Conservation (phyloP, 1,140 invertebrate genomes). For the Medauroidea extradentata region DNA sequence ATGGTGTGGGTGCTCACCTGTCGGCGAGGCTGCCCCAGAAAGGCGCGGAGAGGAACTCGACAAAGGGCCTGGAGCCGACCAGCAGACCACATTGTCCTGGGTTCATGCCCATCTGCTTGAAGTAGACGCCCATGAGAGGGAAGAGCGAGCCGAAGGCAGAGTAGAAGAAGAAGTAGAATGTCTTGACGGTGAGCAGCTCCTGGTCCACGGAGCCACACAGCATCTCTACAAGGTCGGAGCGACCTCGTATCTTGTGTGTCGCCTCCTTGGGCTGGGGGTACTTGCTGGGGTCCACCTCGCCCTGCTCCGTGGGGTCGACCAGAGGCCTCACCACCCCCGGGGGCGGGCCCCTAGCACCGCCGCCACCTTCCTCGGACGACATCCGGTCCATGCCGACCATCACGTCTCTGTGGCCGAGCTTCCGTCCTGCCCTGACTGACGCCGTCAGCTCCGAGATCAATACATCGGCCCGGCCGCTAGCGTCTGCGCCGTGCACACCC, state of each 20-base stretch:
- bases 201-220: slow-evolving; percentile 80
- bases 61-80: slow-evolving; percentile 89
- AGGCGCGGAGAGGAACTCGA: slow-evolving; percentile 95
- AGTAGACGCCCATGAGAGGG: slow-evolving; percentile 96
- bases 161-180: slow-evolving; percentile 99
- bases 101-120: slow-evolving; percentile 98
- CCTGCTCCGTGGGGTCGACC: slow-evolving; percentile 67
- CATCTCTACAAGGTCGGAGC: slow-evolving; percentile 76
- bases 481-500: no score
- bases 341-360: neutral
- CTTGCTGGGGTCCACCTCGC: slow-evolving; percentile 67
- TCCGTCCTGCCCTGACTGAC: no score
- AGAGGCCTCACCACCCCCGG: slow-evolving; percentile 51
- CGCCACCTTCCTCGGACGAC: slow-evolving; percentile 3
- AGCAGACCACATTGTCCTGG: slow-evolving; percentile 89
- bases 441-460: no score
- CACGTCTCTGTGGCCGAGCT: no score
- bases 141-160: slow-evolving; percentile 98
- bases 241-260: slow-evolving; percentile 82
- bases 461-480: no score
- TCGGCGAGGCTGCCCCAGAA: slow-evolving; percentile 97
- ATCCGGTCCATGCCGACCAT: slow-evolving; percentile 16
- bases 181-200: slow-evolving; percentile 87
- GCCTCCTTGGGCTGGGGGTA: slow-evolving; percentile 79
- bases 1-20: slow-evolving; percentile 55